phyloP scores from a whole-genome alignment of 2,113 vertebrate genomes.

The Vireo altiloquus region DNA sequence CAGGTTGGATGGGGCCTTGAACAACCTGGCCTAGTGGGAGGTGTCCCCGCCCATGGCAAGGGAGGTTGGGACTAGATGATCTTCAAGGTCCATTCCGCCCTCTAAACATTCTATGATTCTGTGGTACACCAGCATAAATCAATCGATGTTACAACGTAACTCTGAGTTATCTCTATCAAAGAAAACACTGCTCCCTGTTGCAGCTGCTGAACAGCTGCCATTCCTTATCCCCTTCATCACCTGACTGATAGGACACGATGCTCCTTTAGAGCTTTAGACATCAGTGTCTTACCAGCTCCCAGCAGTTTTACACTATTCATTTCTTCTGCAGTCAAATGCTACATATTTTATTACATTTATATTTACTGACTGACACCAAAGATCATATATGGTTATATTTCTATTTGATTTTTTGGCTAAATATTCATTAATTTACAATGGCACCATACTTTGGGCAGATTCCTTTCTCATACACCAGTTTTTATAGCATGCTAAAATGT shows the following conservation, averaged over 20 bases:
- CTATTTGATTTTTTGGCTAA: not conserved
- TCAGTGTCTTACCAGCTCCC: not conserved
- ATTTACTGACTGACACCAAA: not conserved
- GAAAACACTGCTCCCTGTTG: not conserved
- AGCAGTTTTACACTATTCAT: not conserved
- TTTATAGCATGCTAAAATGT: not conserved
- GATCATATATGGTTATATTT: not conserved
- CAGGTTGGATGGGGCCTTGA: not conserved
- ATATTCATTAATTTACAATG: not conserved
- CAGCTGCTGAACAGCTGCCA: not conserved
- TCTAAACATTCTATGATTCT: not conserved
- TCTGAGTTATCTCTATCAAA: not conserved
- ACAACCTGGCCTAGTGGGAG: not conserved
- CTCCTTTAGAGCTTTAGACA: not conserved
- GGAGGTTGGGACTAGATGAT: not conserved
- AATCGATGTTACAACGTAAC: not conserved
- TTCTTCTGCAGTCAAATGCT: not conserved
- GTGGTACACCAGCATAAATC: not conserved
- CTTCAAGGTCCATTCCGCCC: not conserved
- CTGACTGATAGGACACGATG: fast-evolving
- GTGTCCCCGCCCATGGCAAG: not conserved
- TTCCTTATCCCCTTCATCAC: not conserved
- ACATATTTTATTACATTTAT: not conserved
- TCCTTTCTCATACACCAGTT: not conserved
- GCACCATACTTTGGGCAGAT: not conserved